Conservation (phyloP, 2,888 invertebrate genomes). For the Trachelus troglodyta region DNA sequence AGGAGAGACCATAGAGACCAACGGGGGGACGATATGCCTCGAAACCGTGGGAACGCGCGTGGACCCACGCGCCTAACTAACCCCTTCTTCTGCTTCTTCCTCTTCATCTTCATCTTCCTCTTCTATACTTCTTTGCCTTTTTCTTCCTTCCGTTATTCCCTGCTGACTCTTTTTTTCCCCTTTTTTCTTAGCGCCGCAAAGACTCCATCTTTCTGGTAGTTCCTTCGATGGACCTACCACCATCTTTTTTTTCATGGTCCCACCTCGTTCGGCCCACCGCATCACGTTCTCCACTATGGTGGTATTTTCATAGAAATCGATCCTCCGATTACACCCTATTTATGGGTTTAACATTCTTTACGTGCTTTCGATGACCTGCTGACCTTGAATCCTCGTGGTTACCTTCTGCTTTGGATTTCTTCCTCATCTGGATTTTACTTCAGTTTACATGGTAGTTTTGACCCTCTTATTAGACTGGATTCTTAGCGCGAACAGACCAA, state of each 20-base stretch:
- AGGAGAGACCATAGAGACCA: constrained; percentile 16
- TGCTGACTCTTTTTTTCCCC: neutral
- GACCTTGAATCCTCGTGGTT: neutral
- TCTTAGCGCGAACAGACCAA: neutral
- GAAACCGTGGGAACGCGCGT: constrained; percentile 65
- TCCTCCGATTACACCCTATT: neutral
- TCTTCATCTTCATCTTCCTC: constrained; percentile 19
- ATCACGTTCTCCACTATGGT: constrained; percentile 32
- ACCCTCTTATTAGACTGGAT: constrained; percentile 42
- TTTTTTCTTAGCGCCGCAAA: neutral
- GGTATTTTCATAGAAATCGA: neutral
- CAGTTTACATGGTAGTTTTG: constrained; percentile 35
- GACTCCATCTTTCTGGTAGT: neutral
- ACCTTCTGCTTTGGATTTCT: constrained; percentile 20
- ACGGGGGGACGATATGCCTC: constrained; percentile 59
- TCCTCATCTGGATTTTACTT: constrained; percentile 19
- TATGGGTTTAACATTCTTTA: constrained; percentile 1
- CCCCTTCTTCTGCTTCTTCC: constrained; percentile 43
- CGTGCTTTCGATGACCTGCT: neutral
- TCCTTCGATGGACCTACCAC: constrained; percentile 1
- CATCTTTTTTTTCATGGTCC: constrained; percentile 14
- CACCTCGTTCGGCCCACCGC: constrained; percentile 15
- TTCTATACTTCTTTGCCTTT: constrained; percentile 19
- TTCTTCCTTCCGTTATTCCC: constrained; percentile 13
- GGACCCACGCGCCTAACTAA: constrained; percentile 64